Percentiles rank a stretch among this genome's conserved stretches.
Evolutionary conservation across 2,113 vertebrate genomes (phyloP).

Genomic region (Chamaetylas fuelleborni): DNA sequence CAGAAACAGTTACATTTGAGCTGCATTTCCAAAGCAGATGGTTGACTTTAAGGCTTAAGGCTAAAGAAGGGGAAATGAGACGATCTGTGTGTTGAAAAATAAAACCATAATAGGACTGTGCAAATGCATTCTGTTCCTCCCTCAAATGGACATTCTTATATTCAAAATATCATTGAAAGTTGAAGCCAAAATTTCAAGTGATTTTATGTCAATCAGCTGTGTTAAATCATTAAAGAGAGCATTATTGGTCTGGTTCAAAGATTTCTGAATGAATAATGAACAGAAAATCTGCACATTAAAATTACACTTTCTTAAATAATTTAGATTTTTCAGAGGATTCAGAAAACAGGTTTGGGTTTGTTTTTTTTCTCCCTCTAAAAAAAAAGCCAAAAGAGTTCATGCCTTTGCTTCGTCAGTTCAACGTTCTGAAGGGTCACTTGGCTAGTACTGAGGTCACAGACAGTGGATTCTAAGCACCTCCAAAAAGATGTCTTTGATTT

Average conservation of each 20-base stretch:
- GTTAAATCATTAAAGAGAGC: not conserved
- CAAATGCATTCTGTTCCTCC: not conserved
- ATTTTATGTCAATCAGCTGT: not conserved
- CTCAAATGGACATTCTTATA: not conserved
- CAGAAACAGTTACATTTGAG: not conserved
- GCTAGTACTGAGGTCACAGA: rapidly evolving
- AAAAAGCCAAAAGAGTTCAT: not conserved
- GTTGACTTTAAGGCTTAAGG: not conserved
- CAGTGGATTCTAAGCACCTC: not conserved
- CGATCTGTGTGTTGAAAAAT: not conserved
- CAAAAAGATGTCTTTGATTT: not conserved
- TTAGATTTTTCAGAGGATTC: not conserved
- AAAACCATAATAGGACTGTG: rapidly evolving
- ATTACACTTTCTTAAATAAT: not conserved
- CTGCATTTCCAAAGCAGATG: not conserved
- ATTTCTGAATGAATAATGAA: not conserved
- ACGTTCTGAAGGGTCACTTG: not conserved
- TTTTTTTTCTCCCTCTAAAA: not conserved
- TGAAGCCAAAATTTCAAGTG: not conserved
- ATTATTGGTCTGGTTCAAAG: not conserved
- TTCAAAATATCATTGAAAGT: not conserved
- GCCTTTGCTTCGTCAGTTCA: not conserved
- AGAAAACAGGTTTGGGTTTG: not conserved
- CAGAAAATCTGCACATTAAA: not conserved
- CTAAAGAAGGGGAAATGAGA: not conserved